Base-by-base conservation (phyloP, 2,888 invertebrate genomes). In the Melipona bicolor region DNA sequence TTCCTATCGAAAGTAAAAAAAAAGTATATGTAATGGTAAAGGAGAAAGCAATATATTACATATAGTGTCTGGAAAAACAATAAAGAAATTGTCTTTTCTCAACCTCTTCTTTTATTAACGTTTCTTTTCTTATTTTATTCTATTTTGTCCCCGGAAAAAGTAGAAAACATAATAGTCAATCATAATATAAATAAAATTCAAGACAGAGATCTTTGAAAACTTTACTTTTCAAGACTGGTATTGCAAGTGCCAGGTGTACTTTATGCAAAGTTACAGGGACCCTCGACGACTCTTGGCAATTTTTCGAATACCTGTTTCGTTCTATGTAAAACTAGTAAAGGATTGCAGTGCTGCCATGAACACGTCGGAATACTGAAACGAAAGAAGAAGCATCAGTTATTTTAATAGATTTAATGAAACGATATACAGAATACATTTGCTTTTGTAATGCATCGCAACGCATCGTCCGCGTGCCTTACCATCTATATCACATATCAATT, bases 401-500 rank as follows among this genome's bases (percentile, higher is more conserved):
- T 89, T 89, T 89, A 87, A 85, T 89, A 88, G 87, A 90, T 92
- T 92, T 91, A 92, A 91, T 92, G 88, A 91, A 92, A 92, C 88
- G 88, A 90, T 91, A 91, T 91, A 90, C 91, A 92, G 92, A 92
- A 92, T 91, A 92, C 92, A 92, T 91, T 90, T 90, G 89, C 89
- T 89, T 86, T 87, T 85, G 77, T 89, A 89, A 89, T 89, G 87
- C 88, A 89, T 85, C 86, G 89, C 87, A 88, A 84, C 90, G 90
- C 90, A 87, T 88, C 75, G 83, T 87, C 86, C 91, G 88, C 89
- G 90, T 92, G 91, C 89, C 92, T 92, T 91, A 91, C 90, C 90
- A 89, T 89, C 92, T 92, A 92, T 92, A 92, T 92, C 92, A 92
- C 92, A 92, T 91, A 88, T 92, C 91, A 91, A 90, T 89, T 89